Percentiles rank a stretch among this genome's conserved stretches.
These are phyloP conservation scores for Baryphthengus martii DNA, from an alignment of 2,113 vertebrate genomes.

Conservation along the genomic window DNA sequence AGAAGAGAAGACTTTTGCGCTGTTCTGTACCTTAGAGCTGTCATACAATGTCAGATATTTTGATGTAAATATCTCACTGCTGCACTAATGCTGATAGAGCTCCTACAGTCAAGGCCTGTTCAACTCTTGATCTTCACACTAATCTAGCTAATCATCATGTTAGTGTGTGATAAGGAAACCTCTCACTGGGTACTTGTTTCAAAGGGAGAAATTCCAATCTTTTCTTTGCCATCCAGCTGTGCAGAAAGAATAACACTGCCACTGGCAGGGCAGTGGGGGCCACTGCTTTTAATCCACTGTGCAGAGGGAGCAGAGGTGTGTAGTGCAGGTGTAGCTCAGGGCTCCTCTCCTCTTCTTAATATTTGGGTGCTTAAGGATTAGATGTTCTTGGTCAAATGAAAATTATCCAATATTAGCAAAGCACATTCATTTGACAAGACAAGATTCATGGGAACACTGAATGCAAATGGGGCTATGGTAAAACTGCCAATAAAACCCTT, in stretches of 20 bases:
- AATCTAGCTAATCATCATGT: background rate
- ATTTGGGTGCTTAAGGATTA: background rate
- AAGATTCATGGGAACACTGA: background rate
- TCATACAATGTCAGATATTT: background rate
- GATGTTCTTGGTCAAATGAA: background rate
- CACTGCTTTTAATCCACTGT: background rate
- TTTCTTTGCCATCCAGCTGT: background rate
- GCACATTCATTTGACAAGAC: background rate
- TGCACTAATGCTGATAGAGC: background rate
- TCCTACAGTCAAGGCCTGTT: background rate
- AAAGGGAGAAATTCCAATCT: background rate
- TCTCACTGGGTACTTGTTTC: background rate
- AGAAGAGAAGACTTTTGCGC: background rate
- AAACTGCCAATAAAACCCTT: background rate
- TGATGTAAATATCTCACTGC: background rate
- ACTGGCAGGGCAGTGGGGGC: background rate
- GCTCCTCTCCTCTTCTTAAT: background rate
- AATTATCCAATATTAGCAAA: background rate
- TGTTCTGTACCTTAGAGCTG: background rate
- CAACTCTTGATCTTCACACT: background rate
- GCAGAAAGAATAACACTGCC: background rate
- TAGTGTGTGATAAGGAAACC: background rate
- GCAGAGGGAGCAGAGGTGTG: background rate
- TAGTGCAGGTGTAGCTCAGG: background rate
- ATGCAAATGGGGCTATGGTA: background rate